phyloP scores from a whole-genome alignment of 2,113 vertebrate genomes.

The Buteo buteo region DNA sequence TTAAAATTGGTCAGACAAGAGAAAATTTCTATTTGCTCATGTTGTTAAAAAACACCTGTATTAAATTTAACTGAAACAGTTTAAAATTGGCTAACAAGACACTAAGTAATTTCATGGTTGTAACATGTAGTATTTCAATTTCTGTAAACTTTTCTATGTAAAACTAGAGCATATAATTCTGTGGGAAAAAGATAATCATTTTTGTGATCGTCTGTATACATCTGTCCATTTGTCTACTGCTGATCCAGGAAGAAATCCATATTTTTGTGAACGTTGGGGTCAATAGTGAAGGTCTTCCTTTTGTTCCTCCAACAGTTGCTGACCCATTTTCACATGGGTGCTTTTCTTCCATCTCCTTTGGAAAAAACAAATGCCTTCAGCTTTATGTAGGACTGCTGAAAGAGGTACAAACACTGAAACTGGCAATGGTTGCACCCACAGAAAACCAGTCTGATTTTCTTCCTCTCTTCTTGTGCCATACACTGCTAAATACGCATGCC shows the following conservation, averaged over 20 bases:
- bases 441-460: not conserved
- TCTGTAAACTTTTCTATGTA: not conserved
- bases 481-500: fast-evolving
- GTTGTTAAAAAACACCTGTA: not conserved
- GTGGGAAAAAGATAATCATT: not conserved
- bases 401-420: not conserved
- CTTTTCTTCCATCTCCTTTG: not conserved
- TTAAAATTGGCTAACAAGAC: not conserved
- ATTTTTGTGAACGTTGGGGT: not conserved
- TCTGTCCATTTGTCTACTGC: not conserved
- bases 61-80: not conserved
- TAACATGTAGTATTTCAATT: not conserved
- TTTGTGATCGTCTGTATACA: not conserved
- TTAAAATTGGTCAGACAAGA: not conserved
- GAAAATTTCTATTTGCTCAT: not conserved
- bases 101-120: not conserved
- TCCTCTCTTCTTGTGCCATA: not conserved
- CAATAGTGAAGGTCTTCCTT: not conserved
- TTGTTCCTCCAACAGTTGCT: not conserved
- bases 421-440: not conserved
- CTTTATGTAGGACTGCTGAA: not conserved
- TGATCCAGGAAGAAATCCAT: not conserved
- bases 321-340: fast-evolving
- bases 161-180: not conserved
- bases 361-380: not conserved